These are phyloP conservation scores for Nephrotoma guestfalica DNA, from an alignment of 2,888 invertebrate genomes.

Conservation along the genomic window DNA sequence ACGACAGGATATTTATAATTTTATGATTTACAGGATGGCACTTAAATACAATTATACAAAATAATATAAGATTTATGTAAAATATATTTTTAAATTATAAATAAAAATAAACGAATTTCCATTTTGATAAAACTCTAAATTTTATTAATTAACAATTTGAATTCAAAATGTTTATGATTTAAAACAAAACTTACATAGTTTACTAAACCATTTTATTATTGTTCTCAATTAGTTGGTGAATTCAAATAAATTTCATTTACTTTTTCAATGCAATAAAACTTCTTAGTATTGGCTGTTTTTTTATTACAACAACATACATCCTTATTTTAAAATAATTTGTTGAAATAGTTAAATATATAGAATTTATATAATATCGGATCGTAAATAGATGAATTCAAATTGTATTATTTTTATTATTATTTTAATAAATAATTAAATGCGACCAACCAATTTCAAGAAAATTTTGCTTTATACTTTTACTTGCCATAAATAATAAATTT, in stretches of 20 bases:
- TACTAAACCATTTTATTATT: no score
- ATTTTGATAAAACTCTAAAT: not conserved
- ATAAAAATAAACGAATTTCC: not conserved
- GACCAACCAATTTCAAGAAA: not conserved
- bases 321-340: not conserved
- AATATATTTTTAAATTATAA: not conserved
- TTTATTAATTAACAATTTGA: not conserved
- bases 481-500: not conserved
- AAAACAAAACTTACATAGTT: not conserved
- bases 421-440: not conserved
- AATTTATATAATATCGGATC: not conserved
- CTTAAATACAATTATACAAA: not conserved
- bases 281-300: not conserved
- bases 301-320: not conserved
- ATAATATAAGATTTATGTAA: conserved; percentile 1
- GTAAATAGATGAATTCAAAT: not conserved
- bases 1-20: conserved; percentile 7
- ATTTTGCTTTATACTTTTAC: not conserved
- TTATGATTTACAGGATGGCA: conserved; percentile 23
- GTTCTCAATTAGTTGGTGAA: not conserved
- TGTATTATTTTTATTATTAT: not conserved
- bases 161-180: not conserved
- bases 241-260: not conserved
- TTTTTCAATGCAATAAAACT: not conserved
- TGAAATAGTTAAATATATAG: not conserved